Conservation (phyloP, 2,888 invertebrate species). For the Deroplatys truncata region DNA sequence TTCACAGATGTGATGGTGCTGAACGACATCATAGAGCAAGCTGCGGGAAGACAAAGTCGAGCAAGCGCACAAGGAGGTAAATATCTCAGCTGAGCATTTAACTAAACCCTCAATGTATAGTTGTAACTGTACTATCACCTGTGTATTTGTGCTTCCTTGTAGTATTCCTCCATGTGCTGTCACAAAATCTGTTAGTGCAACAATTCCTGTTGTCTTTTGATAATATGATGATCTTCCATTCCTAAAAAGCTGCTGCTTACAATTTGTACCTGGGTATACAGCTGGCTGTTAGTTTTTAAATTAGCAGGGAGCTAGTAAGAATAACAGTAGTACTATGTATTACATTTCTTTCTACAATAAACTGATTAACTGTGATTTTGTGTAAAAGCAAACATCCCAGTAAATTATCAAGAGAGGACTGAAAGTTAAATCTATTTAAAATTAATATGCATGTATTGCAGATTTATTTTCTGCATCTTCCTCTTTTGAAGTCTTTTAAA, state of each 20-base stretch:
- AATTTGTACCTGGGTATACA: neutral
- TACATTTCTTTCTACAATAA: too few relatives aligned
- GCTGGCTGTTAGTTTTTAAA: neutral
- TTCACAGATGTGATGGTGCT: constrained; percentile 90
- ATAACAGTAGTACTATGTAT: too few relatives aligned
- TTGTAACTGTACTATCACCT: neutral
- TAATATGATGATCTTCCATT: neutral
- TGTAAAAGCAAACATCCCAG: too few relatives aligned
- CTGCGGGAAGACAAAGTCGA: constrained; percentile 81
- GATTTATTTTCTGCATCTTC: too few relatives aligned
- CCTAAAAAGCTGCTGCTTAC: neutral
- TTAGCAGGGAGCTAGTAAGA: neutral
- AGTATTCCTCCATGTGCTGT: neutral
- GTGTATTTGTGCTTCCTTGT: neutral
- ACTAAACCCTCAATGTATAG: neutral
- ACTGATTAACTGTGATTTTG: too few relatives aligned
- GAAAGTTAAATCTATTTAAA: too few relatives aligned
- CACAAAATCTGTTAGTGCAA: neutral
- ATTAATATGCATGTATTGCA: too few relatives aligned
- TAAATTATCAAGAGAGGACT: too few relatives aligned
- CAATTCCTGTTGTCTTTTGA: neutral
- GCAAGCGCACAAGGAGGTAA: constrained; percentile 86
- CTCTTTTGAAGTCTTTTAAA: too few relatives aligned
- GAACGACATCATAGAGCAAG: constrained; percentile 95
- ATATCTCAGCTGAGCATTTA: constrained; percentile 35